Evolutionary conservation across 1,140 invertebrate species (phyloP).

Genomic region (Orussus abietinus): DNA sequence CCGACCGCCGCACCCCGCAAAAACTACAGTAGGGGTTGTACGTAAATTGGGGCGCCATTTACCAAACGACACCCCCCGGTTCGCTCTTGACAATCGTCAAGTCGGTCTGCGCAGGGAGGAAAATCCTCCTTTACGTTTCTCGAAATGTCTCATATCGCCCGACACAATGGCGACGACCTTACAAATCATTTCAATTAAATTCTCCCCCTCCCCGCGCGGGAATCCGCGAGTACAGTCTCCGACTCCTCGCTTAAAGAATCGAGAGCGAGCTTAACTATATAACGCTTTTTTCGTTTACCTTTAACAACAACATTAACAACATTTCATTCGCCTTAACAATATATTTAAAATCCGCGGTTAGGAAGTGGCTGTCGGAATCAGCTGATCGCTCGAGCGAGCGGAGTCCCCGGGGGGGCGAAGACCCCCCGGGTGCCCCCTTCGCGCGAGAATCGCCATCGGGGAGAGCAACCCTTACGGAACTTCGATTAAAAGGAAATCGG

Average conservation of each 20-base stretch:
- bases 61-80: too few relatives aligned
- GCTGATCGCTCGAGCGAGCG: not conserved
- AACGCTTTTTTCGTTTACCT: conserved; percentile 36
- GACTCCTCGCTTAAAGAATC: conserved; percentile 16
- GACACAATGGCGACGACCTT: conserved; percentile 9
- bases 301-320: conserved; percentile 47
- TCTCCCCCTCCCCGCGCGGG: not conserved
- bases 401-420: not conserved
- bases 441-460: too few relatives aligned
- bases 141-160: conserved; percentile 2
- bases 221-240: not conserved
- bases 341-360: conserved; percentile 20
- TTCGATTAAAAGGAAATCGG: too few relatives aligned
- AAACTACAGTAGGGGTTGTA: too few relatives aligned
- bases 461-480: too few relatives aligned
- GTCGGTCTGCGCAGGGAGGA: not conserved
- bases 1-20: too few relatives aligned
- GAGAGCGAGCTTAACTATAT: conserved; percentile 40
- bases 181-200: conserved; percentile 3
- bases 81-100: not conserved
- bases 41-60: too few relatives aligned
- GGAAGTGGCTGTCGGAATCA: not conserved
- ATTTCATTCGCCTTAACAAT: conserved; percentile 30
- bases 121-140: not conserved
- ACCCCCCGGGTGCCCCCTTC: not conserved